Evolutionary conservation across 2,888 invertebrate genomes (phyloP), one percentile per base, ranked within the genome.

Genomic region (Drosophila kambysellisi): DNA sequence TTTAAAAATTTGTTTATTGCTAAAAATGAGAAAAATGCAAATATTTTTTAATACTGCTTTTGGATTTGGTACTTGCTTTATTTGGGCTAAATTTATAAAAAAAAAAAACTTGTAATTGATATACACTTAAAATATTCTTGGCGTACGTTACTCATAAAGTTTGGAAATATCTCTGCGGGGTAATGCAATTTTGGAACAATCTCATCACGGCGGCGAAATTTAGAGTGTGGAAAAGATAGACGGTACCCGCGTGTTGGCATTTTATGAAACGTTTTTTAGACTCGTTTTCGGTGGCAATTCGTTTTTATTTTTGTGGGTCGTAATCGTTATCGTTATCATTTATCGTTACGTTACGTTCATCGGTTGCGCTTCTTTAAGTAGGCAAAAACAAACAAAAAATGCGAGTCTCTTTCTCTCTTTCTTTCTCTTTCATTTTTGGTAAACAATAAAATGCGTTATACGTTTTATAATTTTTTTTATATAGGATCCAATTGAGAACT

Each of bases 341-440:
- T 67, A 75, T 62, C 75, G 54, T 85, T 84, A 86, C 90, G 77
- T 90, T 87, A 90, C 73, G 70, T 83, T 90, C 76, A 76, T 88
- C 83, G 53, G 79, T 69, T 72, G 79, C 75, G 75, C 86, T 76
- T 87, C 72, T 79, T 79, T 81, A 79, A 79, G 78, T 79, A 74
- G 80, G 71, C 77, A 85, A 89, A 86, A 88, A 85, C 74, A 90
- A 88, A 89, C 87, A 84, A 81, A 90, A 90, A 90, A 82, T 79
- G 82, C 87, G 83, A 84, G 83, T 89, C 89, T 88, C 83, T 59
- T 71, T 83, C 79, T 71, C 69, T 84, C 70, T 88, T 71, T 82
- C 65, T 70, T 74, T 72, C 65, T 82, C 59, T 74, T 83, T 62
- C 56, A 51, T 68, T 67, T 79, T 79, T 74, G 59, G 68, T 86